Evolutionary conservation across 2,797 vertebrate genomes (phyloP), one percentile per base, ranked within the genome.

Genomic region (Chelon auratus): DNA sequence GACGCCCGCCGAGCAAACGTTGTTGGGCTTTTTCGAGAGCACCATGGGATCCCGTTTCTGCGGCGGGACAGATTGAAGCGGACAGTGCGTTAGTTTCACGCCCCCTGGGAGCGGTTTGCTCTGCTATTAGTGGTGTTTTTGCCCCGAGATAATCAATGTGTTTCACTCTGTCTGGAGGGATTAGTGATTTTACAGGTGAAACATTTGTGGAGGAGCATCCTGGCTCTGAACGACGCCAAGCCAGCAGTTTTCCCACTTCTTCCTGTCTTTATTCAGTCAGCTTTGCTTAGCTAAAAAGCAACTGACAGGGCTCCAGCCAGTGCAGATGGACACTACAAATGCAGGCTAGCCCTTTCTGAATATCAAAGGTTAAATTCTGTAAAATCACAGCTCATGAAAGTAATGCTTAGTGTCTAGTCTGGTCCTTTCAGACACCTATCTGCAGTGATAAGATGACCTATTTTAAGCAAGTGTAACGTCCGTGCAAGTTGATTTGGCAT

Each of bases 41-140:
- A 95, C 92, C 83, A 95, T 90, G 9, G 95, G 95, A 70, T 97
- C 95, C 75, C 96, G 96, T 86, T 97, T 97, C 96, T 98, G 82
- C 37, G 56, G 77, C 0, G 14, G 73, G n/a, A 83, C 47, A 48
- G 9, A 47, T 15, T 2, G 66, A 20, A 68, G 8, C 6, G 13
- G 63, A 13, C 14, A 43, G 2, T 17, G 18, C 13, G 43, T 74
- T 59, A 30, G 62, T 62, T 62, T 75, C 17, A 24, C 50, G 39
- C 4, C 18, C 11, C 47, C 5, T 22, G 74, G 20, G 36, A 40
- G 26, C 36, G 18, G 12, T 50, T 72, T 63, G 12, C 2, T 24
- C 54, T 36, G 55, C 50, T 64, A 4, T 47, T 36, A 9, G 7
- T 0, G 0, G n/a, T 37, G 42, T 1, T 0, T 4, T 0, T 10